Conservation (phyloP, 2,888 invertebrate genomes). For the Ommatoiulus sabulosus region DNA sequence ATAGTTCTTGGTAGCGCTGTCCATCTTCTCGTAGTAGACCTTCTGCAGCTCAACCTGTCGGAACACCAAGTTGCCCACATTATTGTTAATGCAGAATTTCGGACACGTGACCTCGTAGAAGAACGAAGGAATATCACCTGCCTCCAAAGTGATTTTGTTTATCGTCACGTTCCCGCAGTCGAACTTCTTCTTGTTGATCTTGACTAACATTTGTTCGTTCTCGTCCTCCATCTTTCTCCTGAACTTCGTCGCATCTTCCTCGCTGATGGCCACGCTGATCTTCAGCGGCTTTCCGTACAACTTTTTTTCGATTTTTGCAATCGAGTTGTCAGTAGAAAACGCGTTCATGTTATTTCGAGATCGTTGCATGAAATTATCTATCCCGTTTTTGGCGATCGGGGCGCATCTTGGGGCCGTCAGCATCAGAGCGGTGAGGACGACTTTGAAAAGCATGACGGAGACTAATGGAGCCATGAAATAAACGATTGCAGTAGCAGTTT, state of each 20-base stretch:
- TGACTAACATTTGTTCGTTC: background rate
- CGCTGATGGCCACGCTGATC: background rate
- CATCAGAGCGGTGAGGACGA: too few species aligned
- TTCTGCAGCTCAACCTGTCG: background rate
- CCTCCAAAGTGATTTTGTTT: background rate
- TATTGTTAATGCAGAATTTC: background rate
- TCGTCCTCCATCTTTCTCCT: background rate
- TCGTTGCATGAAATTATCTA: too few species aligned
- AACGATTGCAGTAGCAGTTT: too few species aligned
- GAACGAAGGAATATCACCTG: background rate
- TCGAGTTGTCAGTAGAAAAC: too few species aligned
- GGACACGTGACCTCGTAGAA: background rate
- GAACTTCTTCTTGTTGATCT: background rate
- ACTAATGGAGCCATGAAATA: too few species aligned
- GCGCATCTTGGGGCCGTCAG: too few species aligned
- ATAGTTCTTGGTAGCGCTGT: background rate
- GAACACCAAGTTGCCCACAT: background rate
- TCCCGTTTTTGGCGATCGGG: too few species aligned
- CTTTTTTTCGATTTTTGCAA: too few species aligned
- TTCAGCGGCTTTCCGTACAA: too few species aligned
- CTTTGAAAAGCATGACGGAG: too few species aligned
- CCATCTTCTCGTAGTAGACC: background rate
- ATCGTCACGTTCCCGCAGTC: background rate
- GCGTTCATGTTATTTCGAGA: too few species aligned
- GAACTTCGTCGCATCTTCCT: background rate